Percentiles rank a stretch among this genome's conserved stretches.
These are phyloP conservation scores for Mormyrus hasselquistii DNA, from an alignment of 2,797 vertebrate genomes.

Conservation along the genomic window DNA sequence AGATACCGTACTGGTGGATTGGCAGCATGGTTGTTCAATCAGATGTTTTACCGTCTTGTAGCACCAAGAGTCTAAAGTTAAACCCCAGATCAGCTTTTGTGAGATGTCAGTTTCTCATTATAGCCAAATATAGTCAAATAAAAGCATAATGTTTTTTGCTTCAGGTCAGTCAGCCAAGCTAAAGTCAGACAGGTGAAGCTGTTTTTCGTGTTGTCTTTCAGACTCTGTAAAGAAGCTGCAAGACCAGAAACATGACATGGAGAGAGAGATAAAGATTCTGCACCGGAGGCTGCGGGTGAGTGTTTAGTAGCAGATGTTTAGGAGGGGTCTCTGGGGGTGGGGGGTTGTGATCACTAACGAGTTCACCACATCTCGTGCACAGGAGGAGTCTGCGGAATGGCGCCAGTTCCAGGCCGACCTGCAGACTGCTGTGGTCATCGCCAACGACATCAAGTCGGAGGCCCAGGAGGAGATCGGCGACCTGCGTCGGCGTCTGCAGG, in stretches of 20 bases:
- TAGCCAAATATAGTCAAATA: background rate
- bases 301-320: background rate
- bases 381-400: constrained; percentile 96
- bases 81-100: background rate
- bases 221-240: constrained; percentile 93
- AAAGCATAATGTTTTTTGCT: background rate
- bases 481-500: constrained; percentile 79
- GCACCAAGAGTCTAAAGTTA: background rate
- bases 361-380: background rate
- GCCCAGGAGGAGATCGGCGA: constrained; percentile 95
- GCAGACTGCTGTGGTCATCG: constrained; percentile 92
- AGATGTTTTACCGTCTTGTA: background rate
- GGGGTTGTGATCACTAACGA: background rate
- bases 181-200: background rate
- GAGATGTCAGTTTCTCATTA: background rate
- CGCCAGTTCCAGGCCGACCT: constrained; percentile 94
- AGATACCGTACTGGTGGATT: background rate
- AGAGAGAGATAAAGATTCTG: constrained; percentile 91
- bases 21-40: background rate
- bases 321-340: no score
- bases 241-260: constrained; percentile 93
- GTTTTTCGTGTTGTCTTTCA: constrained; percentile 39
- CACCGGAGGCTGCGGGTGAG: constrained; percentile 81
- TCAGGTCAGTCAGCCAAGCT: background rate
- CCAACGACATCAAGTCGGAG: constrained; percentile 93